phyloP scores from a whole-genome alignment of 2,888 invertebrate species.

The Shargacucullia verbasci region DNA sequence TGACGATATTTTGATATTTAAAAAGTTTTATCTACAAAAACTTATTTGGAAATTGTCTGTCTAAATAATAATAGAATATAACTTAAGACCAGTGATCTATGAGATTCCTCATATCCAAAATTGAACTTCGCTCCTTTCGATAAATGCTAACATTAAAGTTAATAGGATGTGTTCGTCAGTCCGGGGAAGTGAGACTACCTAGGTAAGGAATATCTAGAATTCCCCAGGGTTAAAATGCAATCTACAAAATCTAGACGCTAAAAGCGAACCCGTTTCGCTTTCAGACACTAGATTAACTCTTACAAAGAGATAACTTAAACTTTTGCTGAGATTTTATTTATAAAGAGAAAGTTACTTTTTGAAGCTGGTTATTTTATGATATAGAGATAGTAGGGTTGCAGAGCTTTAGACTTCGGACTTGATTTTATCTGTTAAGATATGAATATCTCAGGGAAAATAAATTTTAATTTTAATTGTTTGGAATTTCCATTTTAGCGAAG shows the following conservation, averaged over 20 bases:
- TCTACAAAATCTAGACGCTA: constrained; percentile 32
- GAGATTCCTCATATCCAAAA: not conserved
- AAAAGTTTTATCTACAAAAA: too few species aligned
- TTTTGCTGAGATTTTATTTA: constrained; percentile 20
- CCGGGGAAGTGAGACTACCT: constrained; percentile 9
- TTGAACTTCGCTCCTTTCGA: constrained; percentile 9
- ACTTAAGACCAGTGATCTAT: not conserved
- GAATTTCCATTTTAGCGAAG: too few species aligned
- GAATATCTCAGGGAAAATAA: not conserved
- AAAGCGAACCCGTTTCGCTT: constrained; percentile 15
- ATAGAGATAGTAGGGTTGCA: constrained; percentile 9
- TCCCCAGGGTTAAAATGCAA: constrained; percentile 36
- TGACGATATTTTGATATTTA: too few species aligned
- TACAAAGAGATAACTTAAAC: constrained; percentile 24
- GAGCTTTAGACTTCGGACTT: too few species aligned
- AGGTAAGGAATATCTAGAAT: constrained; percentile 29
- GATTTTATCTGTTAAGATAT: too few species aligned
- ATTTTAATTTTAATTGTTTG: not conserved
- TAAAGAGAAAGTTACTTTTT: constrained; percentile 14
- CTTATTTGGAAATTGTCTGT: too few species aligned
- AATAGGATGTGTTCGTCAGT: constrained; percentile 22
- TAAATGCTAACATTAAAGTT: constrained; percentile 13
- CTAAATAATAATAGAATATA: not conserved
- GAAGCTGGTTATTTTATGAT: constrained; percentile 6
- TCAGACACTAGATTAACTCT: constrained; percentile 21